Evolutionary conservation across 2,888 invertebrate genomes (phyloP).

Genomic region (Pilophorus perplexus): DNA sequence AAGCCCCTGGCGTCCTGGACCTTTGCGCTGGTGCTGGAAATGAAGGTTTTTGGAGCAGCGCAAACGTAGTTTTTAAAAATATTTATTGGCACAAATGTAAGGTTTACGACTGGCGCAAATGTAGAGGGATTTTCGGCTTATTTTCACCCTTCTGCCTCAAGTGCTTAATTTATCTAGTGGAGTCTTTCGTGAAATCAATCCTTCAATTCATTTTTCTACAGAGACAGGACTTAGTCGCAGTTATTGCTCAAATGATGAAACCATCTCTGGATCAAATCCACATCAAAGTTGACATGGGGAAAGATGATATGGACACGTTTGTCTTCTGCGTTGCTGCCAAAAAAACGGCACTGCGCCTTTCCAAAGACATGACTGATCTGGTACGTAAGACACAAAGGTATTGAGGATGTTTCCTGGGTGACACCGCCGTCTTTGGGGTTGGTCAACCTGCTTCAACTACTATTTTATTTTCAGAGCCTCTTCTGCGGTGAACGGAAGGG

Average conservation of each 20-base stretch:
- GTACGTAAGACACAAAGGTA: conserved; percentile 58
- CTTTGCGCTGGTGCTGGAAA: too few species aligned
- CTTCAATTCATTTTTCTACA: conserved; percentile 51
- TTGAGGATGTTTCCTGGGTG: neutral
- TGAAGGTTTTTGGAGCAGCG: too few species aligned
- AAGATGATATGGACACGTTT: conserved; percentile 90
- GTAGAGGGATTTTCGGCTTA: too few species aligned
- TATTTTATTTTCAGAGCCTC: conserved; percentile 59
- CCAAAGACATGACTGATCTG: conserved; percentile 92
- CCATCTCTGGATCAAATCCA: conserved; percentile 85
- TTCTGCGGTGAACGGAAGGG: conserved; percentile 80
- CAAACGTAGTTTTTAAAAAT: too few species aligned
- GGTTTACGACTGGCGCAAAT: too few species aligned
- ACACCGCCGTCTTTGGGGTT: neutral
- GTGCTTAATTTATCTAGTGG: too few species aligned
- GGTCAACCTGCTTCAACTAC: neutral
- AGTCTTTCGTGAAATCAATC: too few species aligned
- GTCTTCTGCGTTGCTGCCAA: conserved; percentile 89
- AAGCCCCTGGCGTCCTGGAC: too few species aligned
- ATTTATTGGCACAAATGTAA: too few species aligned
- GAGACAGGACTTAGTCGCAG: conserved; percentile 90
- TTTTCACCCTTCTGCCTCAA: too few species aligned
- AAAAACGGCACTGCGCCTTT: conserved; percentile 76
- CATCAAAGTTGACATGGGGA: conserved; percentile 79
- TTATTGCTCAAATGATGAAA: conserved; percentile 76